Evolutionary conservation across 2,113 vertebrate species (phyloP).

Genomic region (Plecotus auritus): DNA sequence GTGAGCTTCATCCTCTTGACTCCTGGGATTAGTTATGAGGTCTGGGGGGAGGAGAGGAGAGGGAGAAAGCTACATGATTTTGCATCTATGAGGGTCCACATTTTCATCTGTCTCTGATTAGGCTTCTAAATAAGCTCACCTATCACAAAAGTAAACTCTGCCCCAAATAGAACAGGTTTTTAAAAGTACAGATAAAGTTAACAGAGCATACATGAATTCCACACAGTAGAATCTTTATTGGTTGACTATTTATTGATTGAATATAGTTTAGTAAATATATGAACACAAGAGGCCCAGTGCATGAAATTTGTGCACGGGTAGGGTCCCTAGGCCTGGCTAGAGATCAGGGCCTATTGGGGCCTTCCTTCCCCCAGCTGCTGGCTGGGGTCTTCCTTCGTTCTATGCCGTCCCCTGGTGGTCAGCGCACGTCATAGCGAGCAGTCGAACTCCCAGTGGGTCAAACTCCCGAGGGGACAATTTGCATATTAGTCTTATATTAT

Average conservation of each 20-base stretch:
- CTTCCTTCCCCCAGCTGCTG: no score
- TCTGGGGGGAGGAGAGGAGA: conserved; percentile 77
- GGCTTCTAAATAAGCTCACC: background rate
- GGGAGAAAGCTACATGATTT: background rate
- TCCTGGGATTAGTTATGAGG: conserved; percentile 84
- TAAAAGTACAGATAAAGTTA: background rate
- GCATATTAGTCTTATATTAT: no score
- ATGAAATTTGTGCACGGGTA: background rate
- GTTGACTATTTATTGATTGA: background rate
- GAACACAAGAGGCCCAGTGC: background rate
- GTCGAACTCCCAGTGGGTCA: no score
- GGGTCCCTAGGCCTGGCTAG: no score
- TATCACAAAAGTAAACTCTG: background rate
- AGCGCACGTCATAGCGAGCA: no score
- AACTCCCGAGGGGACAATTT: no score
- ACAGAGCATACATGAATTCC: background rate
- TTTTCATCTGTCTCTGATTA: conserved; percentile 10
- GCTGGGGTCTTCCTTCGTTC: no score
- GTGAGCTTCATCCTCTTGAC: conserved; percentile 92
- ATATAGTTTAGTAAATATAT: background rate
- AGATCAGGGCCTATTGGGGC: no score
- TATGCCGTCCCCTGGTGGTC: no score
- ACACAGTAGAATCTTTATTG: background rate
- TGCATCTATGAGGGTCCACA: background rate
- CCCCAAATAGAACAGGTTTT: background rate